Base-by-base conservation (phyloP, 2,113 vertebrate genomes). In the Podarcis muralis region DNA sequence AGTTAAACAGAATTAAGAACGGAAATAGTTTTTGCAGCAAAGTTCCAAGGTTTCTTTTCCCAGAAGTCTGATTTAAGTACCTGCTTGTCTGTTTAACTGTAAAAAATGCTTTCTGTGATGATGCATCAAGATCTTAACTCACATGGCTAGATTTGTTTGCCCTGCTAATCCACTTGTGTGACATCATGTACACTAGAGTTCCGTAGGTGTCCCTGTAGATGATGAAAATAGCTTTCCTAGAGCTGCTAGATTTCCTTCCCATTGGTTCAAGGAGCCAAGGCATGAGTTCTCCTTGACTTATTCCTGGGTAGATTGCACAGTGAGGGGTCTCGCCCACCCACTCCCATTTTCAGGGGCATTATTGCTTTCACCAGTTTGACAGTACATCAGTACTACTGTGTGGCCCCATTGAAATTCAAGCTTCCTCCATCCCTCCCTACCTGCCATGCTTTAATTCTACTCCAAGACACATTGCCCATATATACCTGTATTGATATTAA, bases 1-100 rank as follows among this genome's bases (percentile, higher is more conserved):
- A 66, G 9, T 2, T 66, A 77, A 53, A 16, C 32, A 85, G 57
- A 76, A 95, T 93, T 94, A 95, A 90, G 90, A 87, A 89, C 77
- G 92, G 0, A 0, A 92, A 91, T 89, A 93, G 92, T 93, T 79
- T 89, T 72, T 83, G 87, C 35, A 83, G 83, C 53, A 74, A 8
- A 35, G 65, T 79, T 92, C 88, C 93, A 92, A 94, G 91, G 94
- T 92, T 92, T 89, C 48, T 53, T 92, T 95, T 93, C 93, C 71
- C 86, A 92, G 85, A 81, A 94, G 84, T 79, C 89, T 27, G 71
- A 85, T 95, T 94, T 96, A 94, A 94, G 92, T 93, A 93, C 92
- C 85, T 87, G 11, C 1, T 25, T 77, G 76, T 48, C 23, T 53
- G 22, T 59, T 77, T 23, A 66, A 48, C 15, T 68, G 35, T n/a